Base-by-base conservation (phyloP, 1,140 invertebrate genomes). In the Rhagoletis pomonella region DNA sequence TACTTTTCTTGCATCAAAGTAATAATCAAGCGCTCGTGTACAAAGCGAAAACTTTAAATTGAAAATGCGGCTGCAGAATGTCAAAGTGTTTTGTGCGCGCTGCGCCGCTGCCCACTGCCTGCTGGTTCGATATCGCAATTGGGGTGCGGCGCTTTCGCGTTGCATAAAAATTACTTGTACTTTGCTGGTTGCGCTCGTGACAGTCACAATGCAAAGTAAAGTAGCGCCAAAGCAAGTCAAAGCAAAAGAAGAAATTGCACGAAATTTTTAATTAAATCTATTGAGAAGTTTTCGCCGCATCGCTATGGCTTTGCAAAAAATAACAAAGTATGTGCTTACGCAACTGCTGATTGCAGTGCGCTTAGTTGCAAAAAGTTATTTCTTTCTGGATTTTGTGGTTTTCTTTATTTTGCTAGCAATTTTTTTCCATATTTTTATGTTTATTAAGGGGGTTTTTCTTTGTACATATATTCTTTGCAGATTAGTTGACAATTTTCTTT, bases 251-350 rank as follows among this genome's bases (percentile, higher is more conserved):
- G 47, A 81, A 81, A 50, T 55, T 58, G 50, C 73, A 81, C n/a
- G 73, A 81, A 81, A 81, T 81, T 81, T 81, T 81, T 81, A 81
- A 81, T 81, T 81, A 81, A 81, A 81, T 81, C 73, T 58, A 81
- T 81, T 81, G 73, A 81, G 73, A 81, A 81, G 73, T 81, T 81
- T 81, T 50, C 19, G 47, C 73, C 44, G 73, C 73, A 47, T 19
- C 19, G 73, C 73, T 19, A 55, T 55, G 42, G 44, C 44, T 81
- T 55, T 81, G 47, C 73, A 29, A 81, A 81, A 77, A 81, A 29
- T 4, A 19, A 1, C 12, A 19, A 77, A 77, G 69, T 12, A 55
- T 81, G 19, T 81, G 19, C 29, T 29, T 29, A 29, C 73, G 55
- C 50, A 81, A 81, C 47, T 2, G 14, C 42, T 58, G 73, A 81